phyloP scores from a whole-genome alignment of 2,888 invertebrate species.

The Aproaerema taeniolella region DNA sequence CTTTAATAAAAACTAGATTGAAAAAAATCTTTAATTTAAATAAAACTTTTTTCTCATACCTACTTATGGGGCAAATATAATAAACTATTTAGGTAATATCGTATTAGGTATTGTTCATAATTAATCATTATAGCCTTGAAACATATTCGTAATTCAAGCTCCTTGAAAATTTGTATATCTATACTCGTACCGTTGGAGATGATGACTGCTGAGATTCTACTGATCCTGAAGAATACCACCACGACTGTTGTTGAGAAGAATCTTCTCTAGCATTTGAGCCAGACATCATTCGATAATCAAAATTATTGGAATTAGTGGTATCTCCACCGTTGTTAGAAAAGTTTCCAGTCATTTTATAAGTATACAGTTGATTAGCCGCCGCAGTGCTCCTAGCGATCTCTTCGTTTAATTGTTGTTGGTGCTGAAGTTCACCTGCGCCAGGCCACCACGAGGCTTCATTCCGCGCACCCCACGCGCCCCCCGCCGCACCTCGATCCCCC shows the following conservation, averaged over 20 bases:
- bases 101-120: too few relatives aligned
- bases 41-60: too few relatives aligned
- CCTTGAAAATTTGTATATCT: too few relatives aligned
- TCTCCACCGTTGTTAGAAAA: constrained; percentile 84
- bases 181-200: constrained; percentile 60
- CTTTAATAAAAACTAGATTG: too few relatives aligned
- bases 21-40: too few relatives aligned
- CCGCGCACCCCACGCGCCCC: constrained; percentile 78
- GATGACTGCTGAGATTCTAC: constrained; percentile 73
- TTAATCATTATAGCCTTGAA: too few relatives aligned
- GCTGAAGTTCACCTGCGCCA: constrained; percentile 69
- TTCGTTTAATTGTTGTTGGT: constrained; percentile 71
- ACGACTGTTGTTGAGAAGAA: constrained; percentile 70
- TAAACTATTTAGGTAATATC: too few relatives aligned
- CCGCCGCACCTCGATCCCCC: constrained; percentile 74
- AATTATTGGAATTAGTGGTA: constrained; percentile 80
- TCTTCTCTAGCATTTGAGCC: constrained; percentile 73
- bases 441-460: constrained; percentile 77
- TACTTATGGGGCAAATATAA: too few relatives aligned
- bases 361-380: constrained; percentile 84
- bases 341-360: constrained; percentile 89
- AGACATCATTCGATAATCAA: constrained; percentile 85
- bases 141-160: too few relatives aligned
- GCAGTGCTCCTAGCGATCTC: constrained; percentile 67
- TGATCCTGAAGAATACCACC: constrained; percentile 86